These are phyloP conservation scores for Crypturellus tataupa DNA, from an alignment of 2,797 vertebrate genomes.

Conservation along the genomic window DNA sequence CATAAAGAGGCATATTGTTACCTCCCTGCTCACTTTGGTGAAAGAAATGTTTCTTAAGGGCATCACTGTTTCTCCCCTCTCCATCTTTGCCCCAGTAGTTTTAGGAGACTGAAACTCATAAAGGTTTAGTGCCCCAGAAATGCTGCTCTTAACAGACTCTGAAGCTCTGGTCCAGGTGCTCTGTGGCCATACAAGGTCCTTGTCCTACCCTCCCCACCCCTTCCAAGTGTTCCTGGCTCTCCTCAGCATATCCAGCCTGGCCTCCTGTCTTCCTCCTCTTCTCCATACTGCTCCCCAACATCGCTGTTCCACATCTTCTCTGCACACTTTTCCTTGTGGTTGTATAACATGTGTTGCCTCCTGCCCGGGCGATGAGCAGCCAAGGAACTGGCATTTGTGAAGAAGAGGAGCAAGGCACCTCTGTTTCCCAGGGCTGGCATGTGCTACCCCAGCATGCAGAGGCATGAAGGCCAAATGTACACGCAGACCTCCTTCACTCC, in stretches of 20 bases:
- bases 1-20: not conserved
- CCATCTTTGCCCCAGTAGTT: not conserved
- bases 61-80: not conserved
- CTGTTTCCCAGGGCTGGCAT: not conserved
- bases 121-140: not conserved
- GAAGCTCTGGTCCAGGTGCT: not conserved
- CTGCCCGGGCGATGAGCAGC: not conserved
- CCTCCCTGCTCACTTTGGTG: conserved; percentile 5
- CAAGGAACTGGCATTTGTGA: not conserved
- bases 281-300: not conserved
- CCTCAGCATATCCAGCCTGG: not conserved
- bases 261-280: not conserved
- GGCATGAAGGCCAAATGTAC: not conserved
- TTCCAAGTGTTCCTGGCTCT: not conserved
- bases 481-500: not conserved
- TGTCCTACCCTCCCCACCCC: not conserved
- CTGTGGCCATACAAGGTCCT: not conserved
- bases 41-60: conserved; percentile 49
- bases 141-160: not conserved
- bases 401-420: not conserved
- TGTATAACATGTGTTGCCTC: not conserved
- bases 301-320: not conserved
- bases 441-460: not conserved
- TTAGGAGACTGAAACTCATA: not conserved
- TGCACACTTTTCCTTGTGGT: not conserved